Evolutionary conservation across 1,140 invertebrate species (phyloP).

Genomic region (Aleiodes sp.): DNA sequence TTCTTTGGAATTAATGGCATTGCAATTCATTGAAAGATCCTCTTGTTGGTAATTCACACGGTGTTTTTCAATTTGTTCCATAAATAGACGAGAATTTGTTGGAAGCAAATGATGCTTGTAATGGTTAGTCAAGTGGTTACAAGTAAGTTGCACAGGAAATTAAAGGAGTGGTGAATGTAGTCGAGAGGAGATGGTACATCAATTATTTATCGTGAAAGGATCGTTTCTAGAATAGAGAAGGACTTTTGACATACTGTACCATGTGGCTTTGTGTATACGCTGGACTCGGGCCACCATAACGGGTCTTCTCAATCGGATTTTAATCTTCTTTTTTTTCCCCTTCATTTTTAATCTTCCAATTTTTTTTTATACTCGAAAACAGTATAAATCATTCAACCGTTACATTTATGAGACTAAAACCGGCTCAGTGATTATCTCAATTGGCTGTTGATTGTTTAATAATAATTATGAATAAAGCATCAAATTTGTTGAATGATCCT

Average conservation of each 20-base stretch:
- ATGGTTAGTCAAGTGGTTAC: background rate
- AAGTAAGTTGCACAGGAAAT: slow-evolving; percentile 17
- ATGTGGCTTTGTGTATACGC: slow-evolving; percentile 24
- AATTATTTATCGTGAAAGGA: slow-evolving; percentile 37
- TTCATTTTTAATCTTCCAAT: background rate
- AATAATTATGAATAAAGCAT: background rate
- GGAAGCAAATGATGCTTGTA: background rate
- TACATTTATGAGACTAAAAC: background rate
- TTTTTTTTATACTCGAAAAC: background rate
- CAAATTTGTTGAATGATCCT: too few species aligned
- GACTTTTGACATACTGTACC: slow-evolving; percentile 10
- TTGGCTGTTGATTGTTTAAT: background rate
- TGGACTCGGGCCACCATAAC: slow-evolving; percentile 56
- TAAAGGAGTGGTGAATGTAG: background rate
- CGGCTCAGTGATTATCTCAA: background rate
- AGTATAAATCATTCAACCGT: background rate
- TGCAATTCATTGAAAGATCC: background rate
- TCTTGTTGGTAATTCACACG: slow-evolving; percentile 19
- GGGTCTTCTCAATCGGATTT: slow-evolving; percentile 40
- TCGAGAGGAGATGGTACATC: slow-evolving; percentile 27
- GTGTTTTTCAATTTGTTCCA: slow-evolving; percentile 15
- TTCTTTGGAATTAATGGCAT: too few species aligned
- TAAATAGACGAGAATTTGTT: slow-evolving; percentile 22
- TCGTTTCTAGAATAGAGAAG: slow-evolving; percentile 33
- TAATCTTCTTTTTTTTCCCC: slow-evolving; percentile 13